phyloP scores from a whole-genome alignment of 1,140 invertebrate species.

The Procambarus clarkii region DNA sequence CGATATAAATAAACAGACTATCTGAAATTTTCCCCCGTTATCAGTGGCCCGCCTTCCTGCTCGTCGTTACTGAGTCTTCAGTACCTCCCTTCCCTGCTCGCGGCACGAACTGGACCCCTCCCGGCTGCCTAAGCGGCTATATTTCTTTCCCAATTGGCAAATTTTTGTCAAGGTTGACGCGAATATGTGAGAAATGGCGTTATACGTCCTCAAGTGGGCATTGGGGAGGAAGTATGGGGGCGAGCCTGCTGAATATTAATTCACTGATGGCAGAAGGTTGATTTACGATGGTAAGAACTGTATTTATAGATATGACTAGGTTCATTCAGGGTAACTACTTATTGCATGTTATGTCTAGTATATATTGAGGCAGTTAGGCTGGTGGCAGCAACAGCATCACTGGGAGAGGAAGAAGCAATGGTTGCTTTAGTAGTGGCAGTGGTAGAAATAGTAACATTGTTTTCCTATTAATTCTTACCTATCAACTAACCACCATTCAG shows the following conservation, averaged over 20 bases:
- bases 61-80: too few species aligned
- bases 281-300: not conserved
- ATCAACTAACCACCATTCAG: too few species aligned
- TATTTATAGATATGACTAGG: not conserved
- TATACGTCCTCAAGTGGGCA: not conserved
- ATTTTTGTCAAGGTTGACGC: not conserved
- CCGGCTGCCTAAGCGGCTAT: not conserved
- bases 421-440: not conserved
- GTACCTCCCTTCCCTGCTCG: too few species aligned
- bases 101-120: not conserved
- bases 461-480: too few species aligned
- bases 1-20: too few species aligned
- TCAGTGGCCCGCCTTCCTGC: too few species aligned
- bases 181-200: constrained; percentile 4
- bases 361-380: not conserved
- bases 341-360: too few species aligned
- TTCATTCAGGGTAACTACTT: not conserved
- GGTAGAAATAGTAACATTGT: not conserved
- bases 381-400: not conserved
- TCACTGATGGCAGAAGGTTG: not conserved
- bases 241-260: not conserved
- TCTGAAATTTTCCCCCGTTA: too few species aligned
- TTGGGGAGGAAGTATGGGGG: not conserved
- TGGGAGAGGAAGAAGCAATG: not conserved
- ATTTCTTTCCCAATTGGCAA: not conserved